phyloP scores from a whole-genome alignment of 2,888 invertebrate genomes.

The Drosophila imparisetae region DNA sequence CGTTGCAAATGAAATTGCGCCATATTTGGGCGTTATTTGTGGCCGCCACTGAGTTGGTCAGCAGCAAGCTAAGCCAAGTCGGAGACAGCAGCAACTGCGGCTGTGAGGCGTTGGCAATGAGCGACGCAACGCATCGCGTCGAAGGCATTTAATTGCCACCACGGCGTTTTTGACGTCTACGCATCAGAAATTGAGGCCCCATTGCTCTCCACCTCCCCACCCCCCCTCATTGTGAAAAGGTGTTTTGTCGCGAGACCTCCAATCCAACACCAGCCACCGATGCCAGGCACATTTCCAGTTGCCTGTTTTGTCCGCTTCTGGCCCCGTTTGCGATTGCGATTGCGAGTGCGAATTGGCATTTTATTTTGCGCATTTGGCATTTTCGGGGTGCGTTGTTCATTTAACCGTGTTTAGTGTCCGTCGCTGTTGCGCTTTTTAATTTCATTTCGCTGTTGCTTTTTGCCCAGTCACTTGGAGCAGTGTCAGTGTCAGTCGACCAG shows the following conservation, averaged over 20 bases:
- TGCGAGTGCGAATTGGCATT: slow-evolving; percentile 76
- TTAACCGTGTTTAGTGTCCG: slow-evolving; percentile 74
- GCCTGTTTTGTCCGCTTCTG: slow-evolving; percentile 2
- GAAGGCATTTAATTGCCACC: slow-evolving; percentile 75
- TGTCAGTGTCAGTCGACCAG: slow-evolving; percentile 31
- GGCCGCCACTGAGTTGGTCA: slow-evolving; percentile 44
- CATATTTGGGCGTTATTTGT: slow-evolving; percentile 81
- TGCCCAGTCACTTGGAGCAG: slow-evolving; percentile 14
- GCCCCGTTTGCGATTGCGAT: not conserved
- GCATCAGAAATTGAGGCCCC: slow-evolving; percentile 54
- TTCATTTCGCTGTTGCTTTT: slow-evolving; percentile 45
- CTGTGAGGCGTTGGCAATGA: slow-evolving; percentile 64
- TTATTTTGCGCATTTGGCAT: slow-evolving; percentile 75
- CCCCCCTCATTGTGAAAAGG: slow-evolving; percentile 47
- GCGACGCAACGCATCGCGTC: slow-evolving; percentile 33
- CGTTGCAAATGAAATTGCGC: slow-evolving; percentile 77
- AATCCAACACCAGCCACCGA: slow-evolving; percentile 14
- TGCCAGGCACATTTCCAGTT: slow-evolving; percentile 9
- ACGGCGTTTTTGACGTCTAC: slow-evolving; percentile 69
- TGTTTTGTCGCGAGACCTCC: slow-evolving; percentile 65
- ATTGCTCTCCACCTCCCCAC: not conserved
- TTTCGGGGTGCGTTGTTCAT: slow-evolving; percentile 74
- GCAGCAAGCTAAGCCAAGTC: slow-evolving; percentile 16
- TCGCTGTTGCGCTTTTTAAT: slow-evolving; percentile 73
- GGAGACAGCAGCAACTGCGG: slow-evolving; percentile 1